These are phyloP conservation scores for Scarus forsteni DNA, from an alignment of 2,797 vertebrate genomes.

Conservation along the genomic window DNA sequence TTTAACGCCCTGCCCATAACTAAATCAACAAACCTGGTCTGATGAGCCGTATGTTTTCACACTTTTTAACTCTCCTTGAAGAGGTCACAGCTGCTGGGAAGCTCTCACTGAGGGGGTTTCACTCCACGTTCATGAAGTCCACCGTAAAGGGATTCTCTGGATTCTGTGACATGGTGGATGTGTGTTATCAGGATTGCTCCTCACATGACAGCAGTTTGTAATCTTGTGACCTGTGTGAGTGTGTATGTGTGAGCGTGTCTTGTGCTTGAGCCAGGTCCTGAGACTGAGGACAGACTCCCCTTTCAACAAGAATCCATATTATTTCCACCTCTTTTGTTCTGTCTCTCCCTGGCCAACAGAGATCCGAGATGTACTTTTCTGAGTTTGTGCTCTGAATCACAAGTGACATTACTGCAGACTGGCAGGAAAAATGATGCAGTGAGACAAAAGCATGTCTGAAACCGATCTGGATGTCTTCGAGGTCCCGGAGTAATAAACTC, in stretches of 20 bases:
- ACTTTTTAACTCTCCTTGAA: constrained; percentile 44
- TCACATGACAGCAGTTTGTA: constrained; percentile 46
- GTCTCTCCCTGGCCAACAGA: neutral
- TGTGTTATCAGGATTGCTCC: constrained; percentile 21
- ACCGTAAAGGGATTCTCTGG: constrained; percentile 41
- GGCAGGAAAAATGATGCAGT: constrained; percentile 9
- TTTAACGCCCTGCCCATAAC: constrained; percentile 54
- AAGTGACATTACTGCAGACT: neutral
- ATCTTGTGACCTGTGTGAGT: constrained; percentile 53
- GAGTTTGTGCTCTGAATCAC: neutral
- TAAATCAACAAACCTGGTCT: constrained; percentile 52
- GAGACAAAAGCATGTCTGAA: constrained; percentile 30
- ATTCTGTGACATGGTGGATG: constrained; percentile 32
- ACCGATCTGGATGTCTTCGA: constrained; percentile 21
- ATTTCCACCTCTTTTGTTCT: constrained; percentile 49
- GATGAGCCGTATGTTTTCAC: constrained; percentile 42
- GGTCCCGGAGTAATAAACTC: constrained; percentile 16
- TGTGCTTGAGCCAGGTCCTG: constrained; percentile 40
- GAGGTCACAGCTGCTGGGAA: constrained; percentile 34
- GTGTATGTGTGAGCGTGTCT: constrained; percentile 22
- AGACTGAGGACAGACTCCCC: no score
- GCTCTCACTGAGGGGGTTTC: constrained; percentile 26
- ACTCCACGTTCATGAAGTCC: constrained; percentile 27
- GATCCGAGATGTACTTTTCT: neutral
- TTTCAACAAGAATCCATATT: no score